Base-by-base conservation (phyloP, 92 coral and sea anemone genomes). In the Paragorgia papillata region DNA sequence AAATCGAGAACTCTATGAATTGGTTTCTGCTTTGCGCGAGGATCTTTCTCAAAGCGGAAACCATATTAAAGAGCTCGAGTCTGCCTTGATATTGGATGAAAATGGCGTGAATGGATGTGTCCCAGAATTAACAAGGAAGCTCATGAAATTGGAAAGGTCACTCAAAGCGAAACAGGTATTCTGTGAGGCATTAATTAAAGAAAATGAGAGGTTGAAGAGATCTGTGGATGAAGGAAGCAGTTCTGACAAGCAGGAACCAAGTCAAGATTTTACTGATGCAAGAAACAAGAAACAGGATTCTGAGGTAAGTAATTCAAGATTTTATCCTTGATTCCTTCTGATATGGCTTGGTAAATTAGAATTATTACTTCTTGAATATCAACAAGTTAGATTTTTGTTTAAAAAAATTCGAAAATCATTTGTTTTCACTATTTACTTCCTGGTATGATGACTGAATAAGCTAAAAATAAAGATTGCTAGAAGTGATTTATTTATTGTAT, bases 151-250 rank as follows among this genome's bases (percentile, higher is more conserved):
- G 2, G 92, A 87, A 43, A 62, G 96, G 49, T 69, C 79, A 53
- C 85, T 89, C 2, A 88, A 85, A n/a, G 97, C 91, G 18, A 88
- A 90, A 66, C 99, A 95, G 68, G 90, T 85, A 0, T 95, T 85
- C 69, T 89, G 92, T 80, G 97, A 95, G 62, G 53, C 83, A 8
- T 76, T 95, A 19, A 77, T 91, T 4, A 82, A 81, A 32, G 92
- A 95, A 70, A 91, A 91, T 74, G 88, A 85, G 24, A 21, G 33
- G 20, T 25, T 63, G 7, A 63, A 35, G 49, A 30, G 33, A 1
- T 21, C 2, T 13, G 24, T 7, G 10, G 69, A 63, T 12, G 69
- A 39, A 29, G 17, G 6, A 63, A 63, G 69, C 9, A 31, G 7
- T 9, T 7, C 69, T 12, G 46, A 63, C 9, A 32, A n/a, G 1